phyloP scores from a whole-genome alignment of 2,113 vertebrate genomes.

The human region DNA sequence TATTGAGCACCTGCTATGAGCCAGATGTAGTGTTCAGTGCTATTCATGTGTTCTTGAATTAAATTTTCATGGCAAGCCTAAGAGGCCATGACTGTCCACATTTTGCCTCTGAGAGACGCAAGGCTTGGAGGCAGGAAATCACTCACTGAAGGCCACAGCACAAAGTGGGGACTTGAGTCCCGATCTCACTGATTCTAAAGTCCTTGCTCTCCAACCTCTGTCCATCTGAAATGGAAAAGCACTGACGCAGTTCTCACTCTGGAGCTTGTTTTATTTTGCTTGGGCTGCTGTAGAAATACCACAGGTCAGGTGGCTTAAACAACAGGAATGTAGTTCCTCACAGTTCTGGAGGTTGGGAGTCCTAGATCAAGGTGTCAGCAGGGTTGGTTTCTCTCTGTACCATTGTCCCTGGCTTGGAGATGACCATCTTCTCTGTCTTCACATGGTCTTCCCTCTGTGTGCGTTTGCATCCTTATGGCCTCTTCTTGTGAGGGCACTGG shows the following conservation, averaged over 20 bases:
- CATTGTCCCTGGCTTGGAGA: too few relatives aligned
- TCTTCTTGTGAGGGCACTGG: background rate
- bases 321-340: background rate
- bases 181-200: background rate
- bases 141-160: background rate
- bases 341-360: background rate
- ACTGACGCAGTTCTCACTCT: background rate
- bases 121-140: background rate
- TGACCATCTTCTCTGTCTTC: background rate
- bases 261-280: background rate
- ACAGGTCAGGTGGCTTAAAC: background rate
- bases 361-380: background rate
- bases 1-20: background rate
- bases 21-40: background rate
- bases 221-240: background rate
- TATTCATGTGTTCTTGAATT: background rate
- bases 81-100: background rate
- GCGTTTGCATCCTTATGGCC: background rate
- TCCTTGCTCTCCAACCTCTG: background rate
- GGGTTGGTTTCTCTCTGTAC: background rate
- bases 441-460: background rate
- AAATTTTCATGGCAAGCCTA: background rate
- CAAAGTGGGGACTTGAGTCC: background rate
- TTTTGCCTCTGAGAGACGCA: background rate
- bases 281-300: rapidly evolving